phyloP scores from a whole-genome alignment of 2,113 vertebrate species.

The Ophiodon elongatus region DNA sequence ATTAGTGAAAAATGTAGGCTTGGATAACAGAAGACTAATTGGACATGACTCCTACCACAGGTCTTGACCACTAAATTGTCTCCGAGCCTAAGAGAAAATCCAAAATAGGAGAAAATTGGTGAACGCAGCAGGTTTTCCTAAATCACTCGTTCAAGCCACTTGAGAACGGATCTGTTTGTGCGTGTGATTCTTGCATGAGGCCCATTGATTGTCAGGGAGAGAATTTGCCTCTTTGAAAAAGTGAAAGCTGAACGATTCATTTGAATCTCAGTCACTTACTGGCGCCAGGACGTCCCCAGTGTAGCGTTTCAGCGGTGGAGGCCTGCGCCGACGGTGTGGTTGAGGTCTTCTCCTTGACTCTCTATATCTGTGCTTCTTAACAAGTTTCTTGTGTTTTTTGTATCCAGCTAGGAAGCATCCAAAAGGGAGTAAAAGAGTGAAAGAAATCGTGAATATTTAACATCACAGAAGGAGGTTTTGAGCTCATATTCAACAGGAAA shows the following conservation, averaged over 20 bases:
- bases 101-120: background rate
- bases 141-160: background rate
- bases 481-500: background rate
- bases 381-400: slow-evolving; percentile 81
- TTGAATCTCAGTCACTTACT: slow-evolving; percentile 69
- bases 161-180: background rate
- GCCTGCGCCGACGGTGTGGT: slow-evolving; percentile 77
- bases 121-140: background rate
- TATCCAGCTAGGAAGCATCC: slow-evolving; percentile 56
- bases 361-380: slow-evolving; percentile 80
- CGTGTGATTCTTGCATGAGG: background rate
- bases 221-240: background rate
- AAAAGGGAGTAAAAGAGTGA: background rate
- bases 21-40: too few relatives aligned
- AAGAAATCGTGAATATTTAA: background rate
- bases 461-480: background rate
- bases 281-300: slow-evolving; percentile 89
- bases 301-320: slow-evolving; percentile 81
- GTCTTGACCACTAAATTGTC: too few relatives aligned
- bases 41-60: background rate
- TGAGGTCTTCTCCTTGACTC: slow-evolving; percentile 75
- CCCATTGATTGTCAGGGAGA: background rate
- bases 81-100: background rate
- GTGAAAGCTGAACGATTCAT: background rate
- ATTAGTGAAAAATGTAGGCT: background rate